Conservation (phyloP, 2,113 vertebrate genomes). For the Hypanus sabinus region DNA sequence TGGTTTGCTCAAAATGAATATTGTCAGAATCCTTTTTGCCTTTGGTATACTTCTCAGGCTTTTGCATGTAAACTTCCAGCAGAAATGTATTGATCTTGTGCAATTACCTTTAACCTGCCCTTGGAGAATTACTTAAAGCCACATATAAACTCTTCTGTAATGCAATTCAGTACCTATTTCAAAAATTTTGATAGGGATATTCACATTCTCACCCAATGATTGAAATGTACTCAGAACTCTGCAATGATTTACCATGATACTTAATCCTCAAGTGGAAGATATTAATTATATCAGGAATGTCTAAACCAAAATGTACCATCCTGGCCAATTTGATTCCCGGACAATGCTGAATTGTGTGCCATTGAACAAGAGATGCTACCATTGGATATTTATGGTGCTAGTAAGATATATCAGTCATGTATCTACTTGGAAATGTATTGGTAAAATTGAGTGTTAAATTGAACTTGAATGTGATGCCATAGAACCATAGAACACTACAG, state of each 20-base stretch:
- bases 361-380: not conserved
- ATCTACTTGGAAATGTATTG: not conserved
- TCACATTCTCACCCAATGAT: not conserved
- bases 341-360: not conserved
- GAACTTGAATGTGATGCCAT: not conserved
- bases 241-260: not conserved
- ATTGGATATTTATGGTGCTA: too few relatives aligned
- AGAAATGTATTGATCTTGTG: not conserved
- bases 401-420: not conserved
- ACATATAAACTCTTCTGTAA: not conserved
- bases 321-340: not conserved
- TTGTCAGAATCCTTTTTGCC: not conserved
- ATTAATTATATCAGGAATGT: not conserved
- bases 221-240: not conserved
- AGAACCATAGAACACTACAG: too few relatives aligned
- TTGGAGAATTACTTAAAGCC: not conserved
- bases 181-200: not conserved
- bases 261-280: not conserved
- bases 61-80: too few relatives aligned
- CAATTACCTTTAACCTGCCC: not conserved
- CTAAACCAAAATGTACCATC: not conserved
- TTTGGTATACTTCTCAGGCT: not conserved
- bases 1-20: conserved; percentile 11
- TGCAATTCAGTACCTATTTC: not conserved
- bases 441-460: not conserved